Evolutionary conservation across 2,888 invertebrate species (phyloP).

Genomic region (Osedax fenrisi): DNA sequence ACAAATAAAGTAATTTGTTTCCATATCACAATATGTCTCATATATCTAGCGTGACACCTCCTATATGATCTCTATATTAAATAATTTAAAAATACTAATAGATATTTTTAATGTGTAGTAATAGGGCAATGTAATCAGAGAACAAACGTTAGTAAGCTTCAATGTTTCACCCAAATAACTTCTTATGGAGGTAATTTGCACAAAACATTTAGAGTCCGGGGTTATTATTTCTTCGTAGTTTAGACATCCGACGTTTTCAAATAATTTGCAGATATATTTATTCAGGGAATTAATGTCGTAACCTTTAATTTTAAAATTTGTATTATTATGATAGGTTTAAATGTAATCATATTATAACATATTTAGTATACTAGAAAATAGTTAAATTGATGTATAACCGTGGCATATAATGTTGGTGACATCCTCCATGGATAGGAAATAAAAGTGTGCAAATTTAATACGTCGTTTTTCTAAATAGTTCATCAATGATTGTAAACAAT

Average conservation of each 20-base stretch:
- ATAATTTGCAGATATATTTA: constrained; percentile 46
- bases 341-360: too few species aligned
- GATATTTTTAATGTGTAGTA: too few species aligned
- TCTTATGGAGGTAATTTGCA: constrained; percentile 43
- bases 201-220: constrained; percentile 41
- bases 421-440: constrained; percentile 49
- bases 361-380: too few species aligned
- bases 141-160: constrained; percentile 40
- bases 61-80: too few species aligned
- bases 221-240: constrained; percentile 43
- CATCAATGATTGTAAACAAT: constrained; percentile 44
- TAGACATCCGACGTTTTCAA: constrained; percentile 46
- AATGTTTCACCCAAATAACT: constrained; percentile 44
- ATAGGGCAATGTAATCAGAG: neutral
- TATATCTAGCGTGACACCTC: too few species aligned
- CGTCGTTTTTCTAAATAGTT: constrained; percentile 43
- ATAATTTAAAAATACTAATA: too few species aligned
- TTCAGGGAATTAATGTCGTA: constrained; percentile 46
- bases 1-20: too few species aligned
- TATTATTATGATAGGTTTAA: too few species aligned
- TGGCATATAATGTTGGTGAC: constrained; percentile 48
- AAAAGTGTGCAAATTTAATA: constrained; percentile 47
- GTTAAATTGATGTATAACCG: too few species aligned
- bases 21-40: too few species aligned
- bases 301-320: constrained; percentile 42